Evolutionary conservation across 2,888 invertebrate genomes (phyloP).

Genomic region (Callyntrura guangdongensis): DNA sequence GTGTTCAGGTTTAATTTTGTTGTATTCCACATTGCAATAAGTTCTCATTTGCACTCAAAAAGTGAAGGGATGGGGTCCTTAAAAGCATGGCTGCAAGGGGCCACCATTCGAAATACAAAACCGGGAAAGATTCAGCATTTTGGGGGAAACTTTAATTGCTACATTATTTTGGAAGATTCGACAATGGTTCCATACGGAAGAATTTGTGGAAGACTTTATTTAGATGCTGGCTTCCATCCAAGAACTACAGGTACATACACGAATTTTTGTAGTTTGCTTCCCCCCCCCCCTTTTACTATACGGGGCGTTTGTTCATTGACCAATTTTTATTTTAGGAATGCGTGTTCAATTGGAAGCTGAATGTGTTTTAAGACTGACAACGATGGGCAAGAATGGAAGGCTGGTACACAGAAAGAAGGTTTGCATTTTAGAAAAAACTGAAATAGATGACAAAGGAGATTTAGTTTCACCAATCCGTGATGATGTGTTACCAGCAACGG

Average conservation of each 20-base stretch:
- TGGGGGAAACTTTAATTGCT: constrained; percentile 71
- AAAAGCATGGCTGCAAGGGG: constrained; percentile 72
- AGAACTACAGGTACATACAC: constrained; percentile 56
- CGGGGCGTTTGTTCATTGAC: neutral
- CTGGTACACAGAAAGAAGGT: constrained; percentile 68
- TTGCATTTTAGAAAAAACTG: constrained; percentile 71
- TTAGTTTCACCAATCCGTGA: constrained; percentile 66
- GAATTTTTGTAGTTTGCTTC: neutral
- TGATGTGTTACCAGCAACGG: constrained; percentile 63
- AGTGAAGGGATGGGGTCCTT: constrained; percentile 64
- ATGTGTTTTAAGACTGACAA: constrained; percentile 69
- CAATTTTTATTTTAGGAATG: constrained; percentile 40
- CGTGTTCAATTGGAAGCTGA: constrained; percentile 74
- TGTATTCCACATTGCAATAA: neutral
- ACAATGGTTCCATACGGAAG: constrained; percentile 63
- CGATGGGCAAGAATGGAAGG: constrained; percentile 63
- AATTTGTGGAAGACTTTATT: constrained; percentile 54
- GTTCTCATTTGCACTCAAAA: neutral
- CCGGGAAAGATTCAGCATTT: constrained; percentile 73
- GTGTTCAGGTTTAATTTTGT: neutral
- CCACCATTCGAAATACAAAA: constrained; percentile 71
- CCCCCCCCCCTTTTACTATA: neutral
- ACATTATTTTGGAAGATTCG: constrained; percentile 62
- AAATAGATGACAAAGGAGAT: constrained; percentile 68
- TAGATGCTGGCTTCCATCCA: constrained; percentile 68